These are phyloP conservation scores for Perognathus longimembris DNA, from an alignment of 2,113 vertebrate species.

Conservation along the genomic window DNA sequence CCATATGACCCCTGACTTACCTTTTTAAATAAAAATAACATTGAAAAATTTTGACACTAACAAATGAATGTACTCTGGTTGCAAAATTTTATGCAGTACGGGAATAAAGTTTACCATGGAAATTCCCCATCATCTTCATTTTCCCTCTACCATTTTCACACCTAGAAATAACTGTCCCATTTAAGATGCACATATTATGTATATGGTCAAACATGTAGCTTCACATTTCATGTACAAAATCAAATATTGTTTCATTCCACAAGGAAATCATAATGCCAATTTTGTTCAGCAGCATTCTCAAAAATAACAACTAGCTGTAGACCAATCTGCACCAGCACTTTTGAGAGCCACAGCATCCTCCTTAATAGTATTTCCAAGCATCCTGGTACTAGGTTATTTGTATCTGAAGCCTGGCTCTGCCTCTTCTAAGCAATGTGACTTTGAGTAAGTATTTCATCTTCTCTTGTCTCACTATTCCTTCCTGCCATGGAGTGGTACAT, in stretches of 20 bases:
- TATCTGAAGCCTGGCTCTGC: neutral
- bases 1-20: neutral
- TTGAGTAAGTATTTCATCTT: neutral
- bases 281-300: neutral
- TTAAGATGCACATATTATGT: neutral
- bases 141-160: neutral
- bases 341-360: neutral
- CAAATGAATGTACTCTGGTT: neutral
- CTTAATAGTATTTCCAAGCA: neutral
- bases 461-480: neutral
- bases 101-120: constrained; percentile 4
- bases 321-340: neutral
- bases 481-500: no score
- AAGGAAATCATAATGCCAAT: neutral
- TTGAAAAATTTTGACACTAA: constrained; percentile 37
- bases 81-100: constrained; percentile 25
- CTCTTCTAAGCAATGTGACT: no score
- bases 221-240: constrained; percentile 11
- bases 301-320: neutral
- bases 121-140: neutral
- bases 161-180: neutral
- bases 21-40: constrained; percentile 50
- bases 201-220: neutral
- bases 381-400: neutral
- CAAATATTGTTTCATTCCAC: neutral